phyloP scores from a whole-genome alignment of 2,113 vertebrate species.

The Microcebus lehilahytsara region DNA sequence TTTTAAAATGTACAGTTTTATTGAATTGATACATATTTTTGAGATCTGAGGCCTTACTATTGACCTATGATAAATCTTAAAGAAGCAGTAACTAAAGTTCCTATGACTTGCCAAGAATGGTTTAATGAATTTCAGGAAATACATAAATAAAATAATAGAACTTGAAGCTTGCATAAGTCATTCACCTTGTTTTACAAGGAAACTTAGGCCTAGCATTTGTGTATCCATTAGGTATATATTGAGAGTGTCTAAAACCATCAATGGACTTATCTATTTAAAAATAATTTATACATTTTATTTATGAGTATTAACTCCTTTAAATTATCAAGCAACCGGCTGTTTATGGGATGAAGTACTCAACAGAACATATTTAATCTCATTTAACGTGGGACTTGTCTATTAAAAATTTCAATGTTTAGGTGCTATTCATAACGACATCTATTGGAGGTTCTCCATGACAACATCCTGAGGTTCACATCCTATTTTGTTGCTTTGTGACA shows the following conservation, averaged over 20 bases:
- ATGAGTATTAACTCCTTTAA: background rate
- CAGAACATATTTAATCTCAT: background rate
- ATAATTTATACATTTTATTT: background rate
- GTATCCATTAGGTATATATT: background rate
- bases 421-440: background rate
- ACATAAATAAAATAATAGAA: background rate
- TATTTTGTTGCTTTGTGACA: background rate
- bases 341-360: background rate
- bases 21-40: background rate
- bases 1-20: background rate
- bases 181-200: constrained; percentile 14
- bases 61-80: background rate
- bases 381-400: background rate
- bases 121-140: constrained; percentile 25
- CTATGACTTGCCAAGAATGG: background rate
- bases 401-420: background rate
- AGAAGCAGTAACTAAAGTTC: constrained; percentile 28
- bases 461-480: background rate
- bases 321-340: background rate
- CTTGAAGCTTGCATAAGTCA: background rate
- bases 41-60: background rate
- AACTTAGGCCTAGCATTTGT: background rate
- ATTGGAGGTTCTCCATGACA: background rate
- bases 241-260: background rate
- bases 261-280: background rate